Base-by-base conservation (phyloP, 2,888 invertebrate species). In the Flexamia atlantica region DNA sequence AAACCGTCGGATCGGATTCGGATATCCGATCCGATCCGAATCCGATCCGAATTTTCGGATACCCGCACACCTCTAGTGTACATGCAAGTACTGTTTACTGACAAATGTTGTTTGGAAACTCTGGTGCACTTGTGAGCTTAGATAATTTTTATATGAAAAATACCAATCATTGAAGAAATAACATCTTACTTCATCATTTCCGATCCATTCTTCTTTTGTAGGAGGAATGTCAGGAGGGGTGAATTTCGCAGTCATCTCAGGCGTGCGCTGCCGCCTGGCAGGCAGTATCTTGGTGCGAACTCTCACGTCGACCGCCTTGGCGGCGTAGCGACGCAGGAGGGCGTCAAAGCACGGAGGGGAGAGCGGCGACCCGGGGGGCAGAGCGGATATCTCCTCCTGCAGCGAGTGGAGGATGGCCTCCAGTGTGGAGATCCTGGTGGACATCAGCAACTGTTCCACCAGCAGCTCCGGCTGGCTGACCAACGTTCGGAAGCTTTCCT, bases 371-470 rank as follows among this genome's bases (percentile, higher is more conserved):
- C 57, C 74, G 9, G 74, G 74, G 36, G 85, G 84, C n/a, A 87
- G 82, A 42, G 88, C 86, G 25, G 88, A 83, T 23, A 90, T 84
- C 84, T 89, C 88, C 0, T 91, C 90, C n/a, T 92, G 90, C 20
- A 94, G 92, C 32, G 92, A 91, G n/a, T 91, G 91, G 32, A 96
- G 89, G 3, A 95, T 93, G 53, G 91, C 91, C 0, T 92, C 91
- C 9, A 96, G 90, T 80, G 92, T 91, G 87, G 96, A 95, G 80
- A 96, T 91, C 89, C 95, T 95, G 0, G 94, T 95, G 89, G 97
- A 97, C 97, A 98, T 97, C 14, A 98, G 89, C 81, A 97, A 92
- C 89, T 97, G 96, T 89, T 98, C 98, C 10, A 97, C 91, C 88
- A 98, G 94, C 3, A 95, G 90, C 57, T 96, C 89, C 0, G 98